Evolutionary conservation across 2,113 vertebrate species (phyloP).

Genomic region (Eleginops maclovinus): DNA sequence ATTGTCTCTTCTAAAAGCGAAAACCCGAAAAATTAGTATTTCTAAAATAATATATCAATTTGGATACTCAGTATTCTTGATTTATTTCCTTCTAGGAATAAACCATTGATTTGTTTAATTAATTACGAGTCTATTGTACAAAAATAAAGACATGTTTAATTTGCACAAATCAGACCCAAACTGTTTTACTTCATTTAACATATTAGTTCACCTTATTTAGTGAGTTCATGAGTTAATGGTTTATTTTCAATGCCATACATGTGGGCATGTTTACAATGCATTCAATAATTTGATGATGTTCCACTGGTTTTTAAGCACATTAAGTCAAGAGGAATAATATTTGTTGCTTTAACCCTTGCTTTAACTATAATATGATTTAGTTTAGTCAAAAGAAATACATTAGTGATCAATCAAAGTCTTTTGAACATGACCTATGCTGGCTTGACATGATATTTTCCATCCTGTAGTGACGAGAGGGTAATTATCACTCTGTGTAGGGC

Average conservation of each 20-base stretch:
- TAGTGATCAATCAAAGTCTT: neutral
- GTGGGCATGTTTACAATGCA: neutral
- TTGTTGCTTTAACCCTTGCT: neutral
- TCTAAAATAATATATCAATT: no score
- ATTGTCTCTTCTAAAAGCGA: no score
- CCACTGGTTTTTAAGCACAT: neutral
- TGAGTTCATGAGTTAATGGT: neutral
- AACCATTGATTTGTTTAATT: no score
- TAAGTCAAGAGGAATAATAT: neutral
- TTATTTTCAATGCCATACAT: neutral
- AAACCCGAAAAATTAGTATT: no score
- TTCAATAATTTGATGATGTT: neutral
- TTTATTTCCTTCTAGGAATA: no score
- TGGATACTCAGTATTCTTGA: no score
- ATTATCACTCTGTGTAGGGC: neutral
- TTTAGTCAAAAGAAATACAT: neutral
- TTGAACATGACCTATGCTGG: neutral
- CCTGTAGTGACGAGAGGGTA: neutral
- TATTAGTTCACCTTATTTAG: neutral
- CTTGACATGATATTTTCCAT: neutral
- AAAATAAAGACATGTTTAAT: neutral
- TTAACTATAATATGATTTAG: neutral
- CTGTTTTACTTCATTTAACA: neutral
- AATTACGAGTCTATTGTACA: no score
- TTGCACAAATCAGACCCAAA: neutral